These are phyloP conservation scores for Machaerirhynchus nigripectus DNA, from an alignment of 2,113 vertebrate genomes.

Conservation along the genomic window DNA sequence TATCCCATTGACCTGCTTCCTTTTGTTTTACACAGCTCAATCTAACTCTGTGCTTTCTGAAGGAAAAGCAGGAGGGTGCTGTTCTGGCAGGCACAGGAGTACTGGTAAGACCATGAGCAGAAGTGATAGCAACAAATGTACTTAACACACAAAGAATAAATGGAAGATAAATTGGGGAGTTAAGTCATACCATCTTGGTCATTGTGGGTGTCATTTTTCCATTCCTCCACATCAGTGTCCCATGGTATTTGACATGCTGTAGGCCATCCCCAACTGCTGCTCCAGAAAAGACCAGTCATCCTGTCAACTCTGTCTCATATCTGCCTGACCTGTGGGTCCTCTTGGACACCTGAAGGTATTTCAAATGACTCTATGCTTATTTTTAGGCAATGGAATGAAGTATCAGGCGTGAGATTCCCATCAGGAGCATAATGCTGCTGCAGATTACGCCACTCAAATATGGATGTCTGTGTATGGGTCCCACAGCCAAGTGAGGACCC, in stretches of 20 bases:
- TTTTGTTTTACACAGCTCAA: not conserved
- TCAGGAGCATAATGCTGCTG: not conserved
- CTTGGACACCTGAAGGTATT: not conserved
- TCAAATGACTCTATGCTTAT: not conserved
- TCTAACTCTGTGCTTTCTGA: not conserved
- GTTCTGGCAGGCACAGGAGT: not conserved
- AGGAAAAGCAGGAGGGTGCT: not conserved
- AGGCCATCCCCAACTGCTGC: not conserved
- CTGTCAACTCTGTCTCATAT: not conserved
- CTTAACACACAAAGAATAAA: not conserved
- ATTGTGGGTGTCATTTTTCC: not conserved
- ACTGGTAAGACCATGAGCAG: not conserved
- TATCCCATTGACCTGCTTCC: not conserved
- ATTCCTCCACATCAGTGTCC: not conserved
- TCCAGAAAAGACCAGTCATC: not conserved
- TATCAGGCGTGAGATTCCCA: not conserved
- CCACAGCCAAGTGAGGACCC: not conserved
- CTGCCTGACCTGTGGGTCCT: not conserved
- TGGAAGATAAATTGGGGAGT: not conserved
- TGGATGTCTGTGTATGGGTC: not conserved
- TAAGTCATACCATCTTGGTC: not conserved
- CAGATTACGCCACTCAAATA: not conserved
- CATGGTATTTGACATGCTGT: not conserved
- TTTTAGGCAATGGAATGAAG: not conserved
- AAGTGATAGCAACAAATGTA: not conserved